Percentiles rank a stretch among this genome's conserved stretches.
Evolutionary conservation across 2,888 invertebrate genomes (phyloP).

Genomic region (Metalampra italica): DNA sequence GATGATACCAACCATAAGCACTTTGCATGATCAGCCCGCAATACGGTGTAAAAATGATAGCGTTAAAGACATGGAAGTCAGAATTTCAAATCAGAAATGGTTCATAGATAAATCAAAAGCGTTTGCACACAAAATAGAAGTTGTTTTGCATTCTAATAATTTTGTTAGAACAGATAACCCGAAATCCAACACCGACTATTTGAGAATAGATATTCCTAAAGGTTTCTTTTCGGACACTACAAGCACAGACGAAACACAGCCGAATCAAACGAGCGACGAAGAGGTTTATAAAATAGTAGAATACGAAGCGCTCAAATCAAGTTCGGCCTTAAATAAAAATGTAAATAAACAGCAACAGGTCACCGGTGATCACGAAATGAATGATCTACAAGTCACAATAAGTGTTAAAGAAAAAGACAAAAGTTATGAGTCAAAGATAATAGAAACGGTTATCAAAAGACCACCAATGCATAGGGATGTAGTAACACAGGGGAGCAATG

Average conservation of each 20-base stretch:
- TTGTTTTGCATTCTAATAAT: constrained; percentile 48
- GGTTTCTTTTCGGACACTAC: constrained; percentile 48
- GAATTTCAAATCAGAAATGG: constrained; percentile 45
- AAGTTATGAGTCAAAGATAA: constrained; percentile 22
- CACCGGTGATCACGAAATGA: constrained; percentile 26
- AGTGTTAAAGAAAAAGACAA: constrained; percentile 31
- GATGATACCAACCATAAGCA: constrained; percentile 54
- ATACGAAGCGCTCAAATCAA: constrained; percentile 47
- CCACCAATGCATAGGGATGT: constrained; percentile 37
- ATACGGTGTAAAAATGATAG: constrained; percentile 8
- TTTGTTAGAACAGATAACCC: constrained; percentile 23
- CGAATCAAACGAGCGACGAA: constrained; percentile 48
- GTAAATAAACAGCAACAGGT: constrained; percentile 18
- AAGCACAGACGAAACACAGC: constrained; percentile 27
- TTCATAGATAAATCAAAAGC: constrained; percentile 50
- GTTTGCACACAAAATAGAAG: constrained; percentile 48
- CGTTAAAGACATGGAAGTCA: constrained; percentile 24
- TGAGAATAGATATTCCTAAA: constrained; percentile 57
- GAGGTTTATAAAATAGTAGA: constrained; percentile 60
- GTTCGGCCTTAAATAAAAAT: constrained; percentile 19
- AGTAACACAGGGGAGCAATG: constrained; percentile 42
- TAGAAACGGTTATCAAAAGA: constrained; percentile 31
- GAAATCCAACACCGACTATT: constrained; percentile 40
- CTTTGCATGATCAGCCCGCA: constrained; percentile 22
- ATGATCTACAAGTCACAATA: constrained; percentile 34